Conservation (phyloP, 2,797 vertebrate genomes). For the Sibirionetta formosa region DNA sequence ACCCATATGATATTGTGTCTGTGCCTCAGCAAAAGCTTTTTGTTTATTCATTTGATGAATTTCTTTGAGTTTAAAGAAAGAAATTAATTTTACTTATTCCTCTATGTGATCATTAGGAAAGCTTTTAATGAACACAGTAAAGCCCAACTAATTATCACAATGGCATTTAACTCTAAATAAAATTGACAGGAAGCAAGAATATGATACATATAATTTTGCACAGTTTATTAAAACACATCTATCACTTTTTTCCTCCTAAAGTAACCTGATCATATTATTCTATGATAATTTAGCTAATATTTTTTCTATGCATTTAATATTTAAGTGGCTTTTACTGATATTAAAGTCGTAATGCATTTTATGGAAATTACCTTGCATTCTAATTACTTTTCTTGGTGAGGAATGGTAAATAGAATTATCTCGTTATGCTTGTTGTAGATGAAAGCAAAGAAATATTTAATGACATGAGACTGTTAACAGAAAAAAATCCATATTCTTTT, state of each 20-base stretch:
- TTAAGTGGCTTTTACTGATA: slow-evolving; percentile 83
- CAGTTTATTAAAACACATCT: slow-evolving; percentile 90
- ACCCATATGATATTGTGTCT: neutral
- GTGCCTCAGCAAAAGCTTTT: slow-evolving; percentile 47
- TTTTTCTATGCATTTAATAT: slow-evolving; percentile 85
- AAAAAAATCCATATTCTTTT: neutral
- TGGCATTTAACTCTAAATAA: slow-evolving; percentile 93
- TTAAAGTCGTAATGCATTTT: slow-evolving; percentile 85
- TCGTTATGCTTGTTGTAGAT: slow-evolving; percentile 22
- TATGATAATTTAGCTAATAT: slow-evolving; percentile 88
- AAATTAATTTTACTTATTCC: slow-evolving; percentile 83
- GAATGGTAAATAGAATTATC: slow-evolving; percentile 30
- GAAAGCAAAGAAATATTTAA: slow-evolving; percentile 22
- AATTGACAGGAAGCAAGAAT: slow-evolving; percentile 90
- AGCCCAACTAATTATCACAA: slow-evolving; percentile 85
- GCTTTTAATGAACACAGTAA: slow-evolving; percentile 87
- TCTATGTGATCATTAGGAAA: slow-evolving; percentile 81
- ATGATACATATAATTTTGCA: slow-evolving; percentile 85
- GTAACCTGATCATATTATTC: slow-evolving; percentile 85
- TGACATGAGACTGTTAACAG: neutral
- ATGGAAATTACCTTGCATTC: slow-evolving; percentile 76
- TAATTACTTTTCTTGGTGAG: slow-evolving; percentile 76
- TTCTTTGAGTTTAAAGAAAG: slow-evolving; percentile 62
- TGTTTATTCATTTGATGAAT: slow-evolving; percentile 75
- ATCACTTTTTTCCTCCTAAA: slow-evolving; percentile 77